phyloP scores from a whole-genome alignment of 2,113 vertebrate species.

The Macheiramphus alcinus region DNA sequence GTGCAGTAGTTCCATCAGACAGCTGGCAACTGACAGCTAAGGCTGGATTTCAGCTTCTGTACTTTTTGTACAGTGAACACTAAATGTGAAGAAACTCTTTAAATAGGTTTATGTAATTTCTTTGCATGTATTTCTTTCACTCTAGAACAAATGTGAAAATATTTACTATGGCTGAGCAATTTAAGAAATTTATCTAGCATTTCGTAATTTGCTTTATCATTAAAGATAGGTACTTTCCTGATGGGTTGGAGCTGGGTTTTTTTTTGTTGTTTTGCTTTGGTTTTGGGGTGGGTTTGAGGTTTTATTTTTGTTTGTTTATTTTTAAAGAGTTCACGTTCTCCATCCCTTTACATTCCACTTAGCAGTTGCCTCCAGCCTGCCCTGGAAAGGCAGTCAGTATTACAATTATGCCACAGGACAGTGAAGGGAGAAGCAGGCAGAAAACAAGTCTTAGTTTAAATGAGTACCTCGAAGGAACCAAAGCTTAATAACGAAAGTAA shows the following conservation, averaged over 20 bases:
- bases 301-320: neutral
- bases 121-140: neutral
- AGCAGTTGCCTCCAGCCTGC: neutral
- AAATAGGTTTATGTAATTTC: neutral
- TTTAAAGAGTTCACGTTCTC: neutral
- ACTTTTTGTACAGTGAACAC: accelerated
- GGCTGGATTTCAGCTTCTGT: neutral
- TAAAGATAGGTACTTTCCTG: neutral
- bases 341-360: neutral
- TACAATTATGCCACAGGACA: accelerated
- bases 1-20: accelerated
- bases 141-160: neutral
- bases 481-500: neutral
- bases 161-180: neutral
- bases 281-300: neutral
- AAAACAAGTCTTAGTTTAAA: neutral
- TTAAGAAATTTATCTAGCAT: neutral
- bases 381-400: neutral
- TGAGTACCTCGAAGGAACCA: neutral
- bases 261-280: neutral
- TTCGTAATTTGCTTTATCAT: neutral
- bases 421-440: neutral
- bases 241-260: neutral
- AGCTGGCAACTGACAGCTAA: neutral
- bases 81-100: neutral